Evolutionary conservation across 1,140 invertebrate genomes (phyloP).

Genomic region (Centruroides vittatus): DNA sequence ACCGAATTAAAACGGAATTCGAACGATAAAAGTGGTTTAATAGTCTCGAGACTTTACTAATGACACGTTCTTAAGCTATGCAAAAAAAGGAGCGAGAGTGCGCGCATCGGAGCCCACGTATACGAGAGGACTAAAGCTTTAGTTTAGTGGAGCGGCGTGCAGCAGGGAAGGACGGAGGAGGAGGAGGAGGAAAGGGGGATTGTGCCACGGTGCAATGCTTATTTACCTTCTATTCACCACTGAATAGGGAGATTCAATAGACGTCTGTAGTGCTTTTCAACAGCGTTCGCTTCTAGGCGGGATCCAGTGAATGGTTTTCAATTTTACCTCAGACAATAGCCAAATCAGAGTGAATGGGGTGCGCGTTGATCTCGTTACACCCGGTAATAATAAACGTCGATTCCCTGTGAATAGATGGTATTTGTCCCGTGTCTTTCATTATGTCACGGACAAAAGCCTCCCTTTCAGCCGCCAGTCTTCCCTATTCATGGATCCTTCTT

Average conservation of each 20-base stretch:
- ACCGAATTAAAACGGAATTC: too few species aligned
- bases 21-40: too few species aligned
- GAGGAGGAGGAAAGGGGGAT: too few species aligned
- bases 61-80: too few species aligned
- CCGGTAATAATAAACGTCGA: constrained; percentile 24
- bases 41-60: too few species aligned
- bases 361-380: constrained; percentile 27
- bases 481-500: constrained; percentile 43
- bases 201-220: neutral
- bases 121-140: too few species aligned
- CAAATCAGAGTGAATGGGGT: constrained; percentile 24
- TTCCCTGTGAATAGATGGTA: constrained; percentile 22
- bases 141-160: too few species aligned
- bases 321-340: constrained; percentile 26
- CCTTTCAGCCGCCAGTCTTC: constrained; percentile 34
- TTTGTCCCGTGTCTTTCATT: constrained; percentile 29
- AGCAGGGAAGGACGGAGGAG: too few species aligned
- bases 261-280: constrained; percentile 1
- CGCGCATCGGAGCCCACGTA: too few species aligned
- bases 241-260: neutral
- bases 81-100: too few species aligned
- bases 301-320: constrained; percentile 26
- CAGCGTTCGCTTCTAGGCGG: neutral
- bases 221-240: neutral
- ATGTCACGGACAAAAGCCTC: constrained; percentile 21